Conservation (phyloP, 2,113 vertebrate genomes). For the Alethe castanea region DNA sequence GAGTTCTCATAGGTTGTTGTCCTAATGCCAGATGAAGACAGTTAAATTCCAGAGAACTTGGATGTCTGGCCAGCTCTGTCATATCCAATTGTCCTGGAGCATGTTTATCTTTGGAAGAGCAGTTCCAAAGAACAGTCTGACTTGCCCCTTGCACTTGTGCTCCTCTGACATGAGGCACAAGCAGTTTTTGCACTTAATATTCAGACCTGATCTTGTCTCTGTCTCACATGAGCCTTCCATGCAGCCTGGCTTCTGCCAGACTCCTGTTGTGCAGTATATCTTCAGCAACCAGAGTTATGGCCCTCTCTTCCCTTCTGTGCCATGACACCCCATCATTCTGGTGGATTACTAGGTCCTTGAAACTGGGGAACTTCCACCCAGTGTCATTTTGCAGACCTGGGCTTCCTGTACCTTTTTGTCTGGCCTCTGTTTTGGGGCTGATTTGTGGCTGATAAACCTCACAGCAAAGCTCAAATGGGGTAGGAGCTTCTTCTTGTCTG, state of each 20-base stretch:
- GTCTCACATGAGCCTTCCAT: neutral
- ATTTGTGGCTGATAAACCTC: conserved; percentile 53
- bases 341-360: neutral
- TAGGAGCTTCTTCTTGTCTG: neutral
- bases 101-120: neutral
- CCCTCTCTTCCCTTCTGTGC: neutral
- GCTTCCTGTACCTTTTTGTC: conserved; percentile 65
- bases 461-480: neutral
- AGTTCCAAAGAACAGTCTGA: neutral
- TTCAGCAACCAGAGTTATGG: neutral
- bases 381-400: conserved; percentile 53
- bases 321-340: neutral
- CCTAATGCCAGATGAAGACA: neutral
- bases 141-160: neutral
- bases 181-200: neutral
- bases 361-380: neutral
- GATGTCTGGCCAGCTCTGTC: neutral
- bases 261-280: neutral
- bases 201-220: neutral
- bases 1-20: neutral
- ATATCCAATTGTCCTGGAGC: neutral
- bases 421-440: conserved; percentile 37
- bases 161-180: neutral
- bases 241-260: neutral
- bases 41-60: neutral